Percentiles rank a stretch among this genome's conserved stretches.
Evolutionary conservation across 2,113 vertebrate species (phyloP).

Genomic region (Eulemur rufifrons): DNA sequence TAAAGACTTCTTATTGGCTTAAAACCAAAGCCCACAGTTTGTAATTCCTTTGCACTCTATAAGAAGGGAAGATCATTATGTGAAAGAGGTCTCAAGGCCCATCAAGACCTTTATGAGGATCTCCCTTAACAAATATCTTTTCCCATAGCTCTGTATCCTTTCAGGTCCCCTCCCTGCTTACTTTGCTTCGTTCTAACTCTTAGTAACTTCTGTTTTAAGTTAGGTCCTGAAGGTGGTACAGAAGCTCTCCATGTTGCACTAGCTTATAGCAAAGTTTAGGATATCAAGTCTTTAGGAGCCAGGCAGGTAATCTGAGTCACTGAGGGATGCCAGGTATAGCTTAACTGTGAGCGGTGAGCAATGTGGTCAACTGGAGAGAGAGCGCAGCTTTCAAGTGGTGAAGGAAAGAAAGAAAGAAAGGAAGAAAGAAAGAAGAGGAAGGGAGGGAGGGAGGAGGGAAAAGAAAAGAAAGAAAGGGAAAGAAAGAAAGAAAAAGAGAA

Average conservation of each 20-base stretch:
- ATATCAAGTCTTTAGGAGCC: not conserved
- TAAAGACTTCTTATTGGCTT: not conserved
- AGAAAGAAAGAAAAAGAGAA: too few species aligned
- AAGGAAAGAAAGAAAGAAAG: too few species aligned
- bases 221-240: not conserved
- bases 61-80: not conserved
- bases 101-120: not conserved
- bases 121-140: not conserved
- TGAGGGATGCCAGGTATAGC: not conserved
- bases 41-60: not conserved
- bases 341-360: fast-evolving
- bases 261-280: not conserved
- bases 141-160: not conserved
- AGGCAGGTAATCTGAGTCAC: not conserved
- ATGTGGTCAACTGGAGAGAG: not conserved
- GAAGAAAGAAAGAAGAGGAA: too few species aligned
- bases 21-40: not conserved
- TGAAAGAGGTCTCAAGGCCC: not conserved
- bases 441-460: too few species aligned
- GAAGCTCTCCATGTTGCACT: not conserved
- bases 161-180: not conserved
- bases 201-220: not conserved
- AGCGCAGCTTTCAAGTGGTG: not conserved
- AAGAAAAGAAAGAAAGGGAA: fast-evolving
- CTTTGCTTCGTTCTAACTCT: not conserved